Evolutionary conservation across 1,140 invertebrate species (phyloP).

Genomic region (Probaryconus sp.): DNA sequence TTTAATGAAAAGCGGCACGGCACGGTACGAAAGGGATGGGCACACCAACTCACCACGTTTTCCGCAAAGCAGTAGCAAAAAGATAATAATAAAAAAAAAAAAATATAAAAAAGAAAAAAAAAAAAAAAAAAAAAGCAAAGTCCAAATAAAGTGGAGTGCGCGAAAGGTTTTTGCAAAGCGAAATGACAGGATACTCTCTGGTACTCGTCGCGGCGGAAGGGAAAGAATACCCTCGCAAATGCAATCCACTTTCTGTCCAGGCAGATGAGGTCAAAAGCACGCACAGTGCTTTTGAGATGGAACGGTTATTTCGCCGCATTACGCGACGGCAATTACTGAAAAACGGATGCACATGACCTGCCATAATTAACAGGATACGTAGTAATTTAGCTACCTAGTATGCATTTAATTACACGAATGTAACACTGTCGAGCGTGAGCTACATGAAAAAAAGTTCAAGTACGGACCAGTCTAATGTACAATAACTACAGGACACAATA

Average conservation of each 20-base stretch:
- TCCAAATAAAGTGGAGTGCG: conserved; percentile 1
- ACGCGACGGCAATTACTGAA: conserved; percentile 50
- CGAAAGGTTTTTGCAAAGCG: background rate
- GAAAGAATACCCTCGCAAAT: background rate
- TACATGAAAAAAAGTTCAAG: too few species aligned
- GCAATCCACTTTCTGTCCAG: background rate
- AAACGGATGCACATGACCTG: conserved; percentile 49
- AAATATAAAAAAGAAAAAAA: conserved; percentile 1
- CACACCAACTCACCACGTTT: too few species aligned
- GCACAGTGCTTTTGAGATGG: conserved; percentile 15
- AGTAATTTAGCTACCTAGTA: conserved; percentile 38
- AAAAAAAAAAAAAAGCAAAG: conserved; percentile 3
- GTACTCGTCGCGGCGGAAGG: background rate
- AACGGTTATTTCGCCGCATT: conserved; percentile 24
- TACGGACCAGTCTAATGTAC: too few species aligned
- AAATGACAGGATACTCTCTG: conserved; percentile 20
- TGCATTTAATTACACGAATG: conserved; percentile 51
- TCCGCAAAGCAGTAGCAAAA: too few species aligned
- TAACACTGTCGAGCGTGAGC: conserved; percentile 7
- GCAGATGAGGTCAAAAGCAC: background rate
- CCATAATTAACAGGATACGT: conserved; percentile 48
- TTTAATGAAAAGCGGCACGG: too few species aligned
- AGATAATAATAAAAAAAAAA: conserved; percentile 30
- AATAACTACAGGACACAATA: too few species aligned
- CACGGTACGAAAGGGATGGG: too few species aligned